Conservation (phyloP, 2,113 vertebrate genomes). For the Festucalex cinctus region DNA sequence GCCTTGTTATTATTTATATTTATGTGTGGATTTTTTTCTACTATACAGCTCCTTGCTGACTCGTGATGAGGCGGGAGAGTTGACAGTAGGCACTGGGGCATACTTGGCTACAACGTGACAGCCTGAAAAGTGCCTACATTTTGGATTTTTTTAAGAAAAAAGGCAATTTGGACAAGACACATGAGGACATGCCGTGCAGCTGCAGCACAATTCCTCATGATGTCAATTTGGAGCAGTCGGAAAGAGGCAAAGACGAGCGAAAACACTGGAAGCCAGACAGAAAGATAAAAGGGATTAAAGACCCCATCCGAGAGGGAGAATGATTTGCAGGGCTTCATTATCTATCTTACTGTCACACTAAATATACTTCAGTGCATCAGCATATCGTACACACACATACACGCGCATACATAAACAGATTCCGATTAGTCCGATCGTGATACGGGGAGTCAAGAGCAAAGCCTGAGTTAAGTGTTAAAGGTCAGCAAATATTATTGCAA, state of each 20-base stretch:
- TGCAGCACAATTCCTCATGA: neutral
- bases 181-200: neutral
- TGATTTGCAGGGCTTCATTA: conserved; percentile 18
- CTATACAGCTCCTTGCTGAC: too few species aligned
- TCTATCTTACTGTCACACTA: conserved; percentile 14
- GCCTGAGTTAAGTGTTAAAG: neutral
- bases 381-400: neutral
- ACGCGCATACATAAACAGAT: neutral
- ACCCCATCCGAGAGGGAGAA: conserved; percentile 1
- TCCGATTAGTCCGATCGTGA: neutral
- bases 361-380: conserved; percentile 23
- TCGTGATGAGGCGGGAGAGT: neutral
- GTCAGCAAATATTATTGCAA: conserved; percentile 11
- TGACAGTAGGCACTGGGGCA: neutral
- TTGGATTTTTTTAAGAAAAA: neutral
- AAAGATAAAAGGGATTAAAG: neutral
- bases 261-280: neutral
- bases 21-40: too few species aligned
- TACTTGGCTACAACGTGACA: neutral
- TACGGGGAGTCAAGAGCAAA: conserved; percentile 20
- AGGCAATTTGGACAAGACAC: neutral
- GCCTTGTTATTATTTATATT: too few species aligned
- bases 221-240: neutral
- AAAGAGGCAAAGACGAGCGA: neutral
- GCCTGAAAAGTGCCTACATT: neutral